A percentile compares a stretch with the other conserved stretches of the same genome.
Conservation (phyloP, 1,140 invertebrate genomes). For the Drosophila obscura region DNA sequence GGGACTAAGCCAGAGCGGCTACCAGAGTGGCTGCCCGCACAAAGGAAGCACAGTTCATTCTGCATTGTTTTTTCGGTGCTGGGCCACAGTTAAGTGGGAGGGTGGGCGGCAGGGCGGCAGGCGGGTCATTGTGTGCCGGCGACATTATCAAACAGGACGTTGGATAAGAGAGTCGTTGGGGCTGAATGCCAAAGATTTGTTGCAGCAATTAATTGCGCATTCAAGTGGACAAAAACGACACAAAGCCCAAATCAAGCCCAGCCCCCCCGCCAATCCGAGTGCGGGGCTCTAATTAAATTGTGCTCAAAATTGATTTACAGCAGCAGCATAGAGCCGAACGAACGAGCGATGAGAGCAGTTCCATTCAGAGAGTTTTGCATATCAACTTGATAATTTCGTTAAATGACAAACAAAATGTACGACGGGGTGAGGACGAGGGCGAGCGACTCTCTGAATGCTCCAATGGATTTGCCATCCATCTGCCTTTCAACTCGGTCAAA, state of each 20-base stretch:
- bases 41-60: constrained; percentile 34
- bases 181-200: constrained; percentile 29
- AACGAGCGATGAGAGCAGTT: constrained; percentile 13
- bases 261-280: constrained; percentile 6
- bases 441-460: constrained; percentile 14
- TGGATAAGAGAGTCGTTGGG: constrained; percentile 29
- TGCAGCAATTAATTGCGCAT: constrained; percentile 72
- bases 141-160: constrained; percentile 47
- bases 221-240: constrained; percentile 51
- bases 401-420: constrained; percentile 66
- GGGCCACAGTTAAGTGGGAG: background rate
- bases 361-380: constrained; percentile 61
- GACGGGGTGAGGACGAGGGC: no score
- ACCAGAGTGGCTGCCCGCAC: constrained; percentile 26
- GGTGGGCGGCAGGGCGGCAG: background rate
- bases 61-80: constrained; percentile 22
- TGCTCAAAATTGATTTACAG: constrained; percentile 66
- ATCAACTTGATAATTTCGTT: constrained; percentile 77
- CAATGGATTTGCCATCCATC: constrained; percentile 29
- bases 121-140: constrained; percentile 26
- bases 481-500: constrained; percentile 31
- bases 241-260: constrained; percentile 65
- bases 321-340: constrained; percentile 4
- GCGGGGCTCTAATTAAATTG: constrained; percentile 69
- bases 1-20: constrained; percentile 8